Conservation (phyloP, 2,888 invertebrate genomes). For the Hipparchia sbordonii region DNA sequence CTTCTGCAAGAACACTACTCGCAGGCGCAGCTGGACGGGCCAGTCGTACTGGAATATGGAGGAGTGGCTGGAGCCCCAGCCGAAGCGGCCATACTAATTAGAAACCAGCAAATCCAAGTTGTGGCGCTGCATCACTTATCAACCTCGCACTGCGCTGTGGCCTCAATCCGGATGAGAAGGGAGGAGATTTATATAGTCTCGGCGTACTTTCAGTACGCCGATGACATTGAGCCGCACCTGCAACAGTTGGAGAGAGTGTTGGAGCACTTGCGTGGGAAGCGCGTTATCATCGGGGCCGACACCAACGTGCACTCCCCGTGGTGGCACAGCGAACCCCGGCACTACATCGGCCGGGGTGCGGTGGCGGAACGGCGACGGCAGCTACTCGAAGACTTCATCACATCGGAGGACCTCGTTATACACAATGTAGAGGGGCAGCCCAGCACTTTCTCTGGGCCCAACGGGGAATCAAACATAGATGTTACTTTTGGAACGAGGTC, state of each 20-base stretch:
- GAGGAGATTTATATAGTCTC: neutral
- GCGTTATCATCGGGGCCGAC: neutral
- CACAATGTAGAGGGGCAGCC: too few relatives aligned
- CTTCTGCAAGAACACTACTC: constrained; percentile 17
- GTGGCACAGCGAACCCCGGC: neutral
- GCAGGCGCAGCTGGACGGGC: neutral
- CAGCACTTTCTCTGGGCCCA: too few relatives aligned
- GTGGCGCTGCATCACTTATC: constrained; percentile 1
- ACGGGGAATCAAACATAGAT: too few relatives aligned
- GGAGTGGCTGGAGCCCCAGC: neutral
- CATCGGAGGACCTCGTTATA: too few relatives aligned
- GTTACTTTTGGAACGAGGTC: too few relatives aligned
- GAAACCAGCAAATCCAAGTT: neutral
- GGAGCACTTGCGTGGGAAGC: neutral
- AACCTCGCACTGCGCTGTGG: neutral
- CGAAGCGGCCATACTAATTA: neutral
- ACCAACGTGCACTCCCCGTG: neutral
- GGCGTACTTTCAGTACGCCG: neutral
- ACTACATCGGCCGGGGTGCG: neutral
- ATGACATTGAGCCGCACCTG: neutral
- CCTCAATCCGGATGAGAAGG: neutral
- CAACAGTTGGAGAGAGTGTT: neutral
- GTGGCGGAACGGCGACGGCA: neutral
- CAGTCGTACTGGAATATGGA: neutral
- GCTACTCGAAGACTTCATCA: neutral